Evolutionary conservation across 2,888 invertebrate genomes (phyloP), one percentile per base, ranked within the genome.

Genomic region (Eilema depressum): DNA sequence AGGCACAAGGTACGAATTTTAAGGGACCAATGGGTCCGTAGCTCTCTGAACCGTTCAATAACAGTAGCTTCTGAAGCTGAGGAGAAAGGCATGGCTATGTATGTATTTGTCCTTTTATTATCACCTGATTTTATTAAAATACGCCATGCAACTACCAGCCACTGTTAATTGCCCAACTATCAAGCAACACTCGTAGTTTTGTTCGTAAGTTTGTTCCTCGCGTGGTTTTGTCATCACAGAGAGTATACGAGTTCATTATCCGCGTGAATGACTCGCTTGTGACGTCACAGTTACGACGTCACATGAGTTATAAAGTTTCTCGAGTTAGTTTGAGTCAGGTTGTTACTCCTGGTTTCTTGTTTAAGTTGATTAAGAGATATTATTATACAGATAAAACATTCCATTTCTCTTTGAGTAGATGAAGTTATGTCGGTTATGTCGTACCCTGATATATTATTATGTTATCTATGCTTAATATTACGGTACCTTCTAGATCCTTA

Each of bases 251-350:
- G 62, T 63, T 33, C 62, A 68, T 62, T 60, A 41, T 57, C 28
- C 33, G 26, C 56, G 26, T 37, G 57, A 66, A 62, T 33, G 10
- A 61, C 33, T 61, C n/a, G 63, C 59, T 47, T 61, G 37, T 53
- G 65, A 61, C 60, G 65, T 65, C 33, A 68, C 20, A 68, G 53
- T 68, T 66, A 63, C 59, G 63, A 60, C 70, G 66, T 63, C 20
- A 33, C 56, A 59, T 61, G 41, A 63, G n/a, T 56, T 63, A n/a
- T 33, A n/a, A 56, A 37, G 56, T 68, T 56, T 12, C 30, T 56
- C 7, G n/a, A 28, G 60, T 60, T 59, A 37, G 37, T 59, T 26
- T 59, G 33, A 4, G 37, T 2, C 5, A 7, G 41, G 26, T 53
- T n/a, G 53, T 47, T 28, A 53, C n/a, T 28, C 3, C 28, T 28